Conservation (phyloP, 2,797 vertebrate species). For the Acipenser ruthenus region DNA sequence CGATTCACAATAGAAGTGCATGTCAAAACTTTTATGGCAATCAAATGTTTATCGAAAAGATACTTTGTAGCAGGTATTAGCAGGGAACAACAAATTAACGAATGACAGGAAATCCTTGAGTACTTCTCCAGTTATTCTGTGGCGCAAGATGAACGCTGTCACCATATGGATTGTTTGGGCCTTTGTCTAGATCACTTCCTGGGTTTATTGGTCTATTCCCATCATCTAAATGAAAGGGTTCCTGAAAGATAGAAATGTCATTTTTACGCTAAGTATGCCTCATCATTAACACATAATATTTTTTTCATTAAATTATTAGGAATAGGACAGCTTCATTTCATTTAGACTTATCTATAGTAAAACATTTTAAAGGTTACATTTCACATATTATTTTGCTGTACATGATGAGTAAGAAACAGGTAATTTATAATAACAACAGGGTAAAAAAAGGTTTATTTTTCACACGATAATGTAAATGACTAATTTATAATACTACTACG, state of each 20-base stretch:
- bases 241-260: neutral
- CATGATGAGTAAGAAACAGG: too few relatives aligned
- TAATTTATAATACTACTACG: too few relatives aligned
- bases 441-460: too few relatives aligned
- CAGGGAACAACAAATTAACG: conserved; percentile 11
- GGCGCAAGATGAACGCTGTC: conserved; percentile 10
- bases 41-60: conserved; percentile 13
- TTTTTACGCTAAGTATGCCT: too few relatives aligned
- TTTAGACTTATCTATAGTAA: too few relatives aligned
- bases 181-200: conserved; percentile 14
- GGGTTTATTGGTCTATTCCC: conserved; percentile 10
- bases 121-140: conserved; percentile 14
- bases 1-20: conserved; percentile 18
- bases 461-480: too few relatives aligned
- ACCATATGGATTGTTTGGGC: conserved; percentile 14
- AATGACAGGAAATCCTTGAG: conserved; percentile 13
- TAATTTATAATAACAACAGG: too few relatives aligned
- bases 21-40: conserved; percentile 12
- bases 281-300: too few relatives aligned
- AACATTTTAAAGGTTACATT: too few relatives aligned
- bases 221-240: conserved; percentile 10
- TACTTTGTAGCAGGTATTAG: conserved; percentile 12
- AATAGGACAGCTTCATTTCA: too few relatives aligned
- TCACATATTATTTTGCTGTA: too few relatives aligned
- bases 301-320: too few relatives aligned